These are phyloP conservation scores for Mythimna albipuncta DNA, from an alignment of 2,888 invertebrate genomes.

Conservation along the genomic window DNA sequence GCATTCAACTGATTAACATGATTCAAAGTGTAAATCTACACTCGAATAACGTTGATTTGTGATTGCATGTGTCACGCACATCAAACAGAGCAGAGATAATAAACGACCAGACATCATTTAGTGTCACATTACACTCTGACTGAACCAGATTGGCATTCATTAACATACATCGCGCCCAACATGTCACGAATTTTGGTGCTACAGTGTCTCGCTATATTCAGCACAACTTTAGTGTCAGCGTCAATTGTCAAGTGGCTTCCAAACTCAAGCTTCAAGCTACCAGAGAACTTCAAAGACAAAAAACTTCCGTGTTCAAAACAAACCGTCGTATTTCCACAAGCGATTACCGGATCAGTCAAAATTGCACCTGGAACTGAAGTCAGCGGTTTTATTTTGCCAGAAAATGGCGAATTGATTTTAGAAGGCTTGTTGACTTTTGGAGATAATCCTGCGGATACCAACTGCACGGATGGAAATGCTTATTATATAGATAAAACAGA, in stretches of 20 bases:
- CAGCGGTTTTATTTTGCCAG: slow-evolving; percentile 80
- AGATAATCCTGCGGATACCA: slow-evolving; percentile 69
- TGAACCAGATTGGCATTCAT: slow-evolving; percentile 71
- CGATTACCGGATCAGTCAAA: slow-evolving; percentile 72
- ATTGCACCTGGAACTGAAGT: slow-evolving; percentile 73
- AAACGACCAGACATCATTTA: slow-evolving; percentile 77
- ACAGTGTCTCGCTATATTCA: slow-evolving; percentile 46
- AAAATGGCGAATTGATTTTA: slow-evolving; percentile 81
- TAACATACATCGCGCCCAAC: slow-evolving; percentile 60
- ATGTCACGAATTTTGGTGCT: slow-evolving; percentile 50
- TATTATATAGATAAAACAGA: slow-evolving; percentile 77
- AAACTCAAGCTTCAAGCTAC: slow-evolving; percentile 79
- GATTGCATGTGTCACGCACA: slow-evolving; percentile 74
- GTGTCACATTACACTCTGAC: slow-evolving; percentile 78
- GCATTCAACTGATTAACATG: slow-evolving; percentile 42
- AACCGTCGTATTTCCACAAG: slow-evolving; percentile 82
- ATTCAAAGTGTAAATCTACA: slow-evolving; percentile 53
- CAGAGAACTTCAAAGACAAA: slow-evolving; percentile 78
- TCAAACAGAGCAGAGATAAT: slow-evolving; percentile 74
- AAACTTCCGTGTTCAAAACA: slow-evolving; percentile 84
- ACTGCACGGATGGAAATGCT: slow-evolving; percentile 74
- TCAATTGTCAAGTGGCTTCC: slow-evolving; percentile 82
- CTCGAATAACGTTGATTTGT: slow-evolving; percentile 64
- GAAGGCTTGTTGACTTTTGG: slow-evolving; percentile 78
- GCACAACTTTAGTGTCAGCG: slow-evolving; percentile 68